Conservation (phyloP, 2,113 vertebrate species). For the Lagopus muta region DNA sequence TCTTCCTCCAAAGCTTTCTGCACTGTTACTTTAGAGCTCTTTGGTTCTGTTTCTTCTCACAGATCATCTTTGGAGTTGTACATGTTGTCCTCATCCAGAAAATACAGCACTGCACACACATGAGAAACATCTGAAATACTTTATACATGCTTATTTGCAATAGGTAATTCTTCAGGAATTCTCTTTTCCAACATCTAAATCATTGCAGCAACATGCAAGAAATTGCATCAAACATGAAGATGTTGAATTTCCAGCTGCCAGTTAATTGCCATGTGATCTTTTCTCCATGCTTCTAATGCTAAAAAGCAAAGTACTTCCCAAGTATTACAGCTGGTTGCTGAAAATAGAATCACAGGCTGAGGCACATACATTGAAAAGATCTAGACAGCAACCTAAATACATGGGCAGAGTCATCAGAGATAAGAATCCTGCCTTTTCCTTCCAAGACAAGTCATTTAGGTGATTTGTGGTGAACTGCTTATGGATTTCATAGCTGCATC, state of each 20-base stretch:
- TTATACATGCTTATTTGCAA: not conserved
- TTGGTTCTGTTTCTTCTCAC: conserved; percentile 11
- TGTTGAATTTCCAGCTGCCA: conserved; percentile 35
- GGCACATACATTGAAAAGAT: not conserved
- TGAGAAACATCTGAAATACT: not conserved
- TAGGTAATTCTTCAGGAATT: not conserved
- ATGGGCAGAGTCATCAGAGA: not conserved
- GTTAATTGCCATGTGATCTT: conserved; percentile 10
- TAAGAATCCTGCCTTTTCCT: not conserved
- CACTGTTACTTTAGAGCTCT: conserved; percentile 6
- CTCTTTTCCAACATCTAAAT: not conserved
- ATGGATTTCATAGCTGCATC: not conserved
- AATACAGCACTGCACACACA: not conserved
- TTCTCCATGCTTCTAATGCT: not conserved
- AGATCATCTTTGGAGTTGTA: not conserved
- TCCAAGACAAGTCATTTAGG: not conserved
- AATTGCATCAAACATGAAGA: not conserved
- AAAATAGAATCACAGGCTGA: not conserved
- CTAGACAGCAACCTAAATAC: not conserved
- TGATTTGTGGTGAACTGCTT: not conserved
- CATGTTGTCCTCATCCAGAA: not conserved
- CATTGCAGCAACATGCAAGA: not conserved
- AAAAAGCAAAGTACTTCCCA: conserved; percentile 10
- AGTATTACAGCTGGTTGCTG: not conserved
- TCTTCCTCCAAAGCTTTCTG: not conserved